Evolutionary conservation across 1,140 invertebrate species (phyloP), one percentile per base, ranked within the genome.

Genomic region (Drosophila bifasciata): DNA sequence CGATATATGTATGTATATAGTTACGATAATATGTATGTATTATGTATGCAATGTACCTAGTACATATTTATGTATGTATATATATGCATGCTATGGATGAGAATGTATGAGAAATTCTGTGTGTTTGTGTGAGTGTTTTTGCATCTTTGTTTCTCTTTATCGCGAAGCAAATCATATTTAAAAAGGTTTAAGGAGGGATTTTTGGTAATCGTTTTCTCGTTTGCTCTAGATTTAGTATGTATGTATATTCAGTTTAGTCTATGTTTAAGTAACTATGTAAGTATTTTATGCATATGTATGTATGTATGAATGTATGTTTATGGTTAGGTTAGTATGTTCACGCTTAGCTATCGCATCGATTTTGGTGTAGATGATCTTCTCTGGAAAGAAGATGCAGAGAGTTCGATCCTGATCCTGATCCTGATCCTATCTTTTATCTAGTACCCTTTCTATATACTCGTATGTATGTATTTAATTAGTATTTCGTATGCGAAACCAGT

Each of bases 401-500:
- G 5, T 36, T 13, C 23, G 43, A 25, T 44, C 43, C 11, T 21
- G 23, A 19, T 21, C 8, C 28, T 46, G 11, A 49, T 19, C 8
- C 11, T 19, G 39, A 32, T 53, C 58, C n/a, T 43, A 39, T 11
- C 32, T 36, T 11, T 11, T 13, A 36, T 36, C 32, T 36, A 36
- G 32, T 36, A 36, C 32, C 32, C 32, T 36, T 13, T 1, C 11
- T 13, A 48, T 63, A 69, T 50, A 58, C 32, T 36, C 25, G 52
- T 69, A 79, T 55, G 56, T 59, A 72, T 75, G 56, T 49, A 48
- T 74, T 70, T 60, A 45, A 17, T 51, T 50, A 64, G 44, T 58
- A 61, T 66, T 70, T 55, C 45, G 44, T 74, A 77, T 70, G 63
- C 66, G 67, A 86, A 86, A 74, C 81, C 81, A 85, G 81, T 85